Evolutionary conservation across 2,888 invertebrate species (phyloP), one percentile per base, ranked within the genome.

Genomic region (Callosobruchus maculatus): DNA sequence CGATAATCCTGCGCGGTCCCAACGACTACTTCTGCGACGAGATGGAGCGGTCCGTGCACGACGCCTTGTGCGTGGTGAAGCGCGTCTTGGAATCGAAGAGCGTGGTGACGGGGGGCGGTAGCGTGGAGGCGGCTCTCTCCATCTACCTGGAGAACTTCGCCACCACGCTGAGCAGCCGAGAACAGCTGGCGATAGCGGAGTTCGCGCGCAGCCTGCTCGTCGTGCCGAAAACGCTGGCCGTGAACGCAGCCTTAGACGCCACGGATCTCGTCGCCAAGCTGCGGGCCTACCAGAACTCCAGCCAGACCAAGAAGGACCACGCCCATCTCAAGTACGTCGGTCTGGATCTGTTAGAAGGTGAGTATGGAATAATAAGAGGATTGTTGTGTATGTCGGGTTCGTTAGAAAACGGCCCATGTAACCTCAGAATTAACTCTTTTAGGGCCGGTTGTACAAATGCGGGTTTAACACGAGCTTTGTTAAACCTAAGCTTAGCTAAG

Each of bases 11-110:
- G 68, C 94, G 99, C 80, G 99, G 99, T 13, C 98, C 99, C 4
- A 99, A 99, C 83, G 99, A 99, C 89, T 97, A 95, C 86, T 99
- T 98, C 90, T 96, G 98, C 85, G 99, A 99, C 88, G 99, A 99
- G 90, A 99, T 99, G 98, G 99, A 99, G 88, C 92, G 99, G 26
- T 98, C 98, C 0, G 91, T 99, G 26, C 99, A 99, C 88, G 99
- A 99, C 88, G 95, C 99, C 7, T 90, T 99, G 71, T 98, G 98
- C 85, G 98, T 97, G 0, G 97, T 99, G 31, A 97, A 97, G 82
- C 91, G 99, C 79, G 99, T 99, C 74, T 90, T 99, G 79, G 99
- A 99, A 90, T 97, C 97, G 75, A 98, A 97, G 87, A 92, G 93
- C 75, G 94, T 99, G 0, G 96, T 95, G 75, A 96, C 97, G 22